phyloP scores from a whole-genome alignment of 2,888 invertebrate genomes.

The Harmothoe impar region DNA sequence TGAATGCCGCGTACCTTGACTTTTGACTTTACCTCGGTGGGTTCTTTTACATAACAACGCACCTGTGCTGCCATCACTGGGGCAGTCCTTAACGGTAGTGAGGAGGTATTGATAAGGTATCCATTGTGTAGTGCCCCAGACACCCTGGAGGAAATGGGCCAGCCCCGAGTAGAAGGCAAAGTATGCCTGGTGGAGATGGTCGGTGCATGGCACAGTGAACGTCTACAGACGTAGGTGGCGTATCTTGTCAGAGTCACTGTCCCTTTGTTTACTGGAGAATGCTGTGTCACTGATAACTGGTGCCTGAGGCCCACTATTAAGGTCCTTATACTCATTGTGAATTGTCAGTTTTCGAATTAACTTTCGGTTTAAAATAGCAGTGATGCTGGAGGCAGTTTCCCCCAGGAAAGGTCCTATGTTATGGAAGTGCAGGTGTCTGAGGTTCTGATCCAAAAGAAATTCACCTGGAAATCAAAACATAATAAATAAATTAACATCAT shows the following conservation, averaged over 20 bases:
- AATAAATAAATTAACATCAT: too few species aligned
- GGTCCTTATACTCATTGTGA: not conserved
- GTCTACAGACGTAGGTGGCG: not conserved
- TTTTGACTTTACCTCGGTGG: constrained; percentile 11
- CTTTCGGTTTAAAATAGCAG: not conserved
- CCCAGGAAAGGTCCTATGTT: too few species aligned
- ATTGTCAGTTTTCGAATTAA: too few species aligned
- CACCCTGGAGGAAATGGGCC: too few species aligned
- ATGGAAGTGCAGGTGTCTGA: too few species aligned
- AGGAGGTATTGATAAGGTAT: not conserved
- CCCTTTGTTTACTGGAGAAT: not conserved
- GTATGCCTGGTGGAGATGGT: not conserved
- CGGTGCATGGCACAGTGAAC: not conserved
- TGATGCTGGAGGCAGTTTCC: not conserved
- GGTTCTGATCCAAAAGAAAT: too few species aligned
- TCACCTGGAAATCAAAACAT: too few species aligned
- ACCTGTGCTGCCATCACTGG: not conserved
- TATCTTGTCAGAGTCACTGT: not conserved
- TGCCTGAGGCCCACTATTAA: not conserved
- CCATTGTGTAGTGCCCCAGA: not conserved
- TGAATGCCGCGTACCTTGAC: constrained; percentile 66
- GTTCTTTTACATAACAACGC: not conserved
- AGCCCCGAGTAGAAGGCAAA: too few species aligned
- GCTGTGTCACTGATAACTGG: not conserved
- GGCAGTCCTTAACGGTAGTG: not conserved